A percentile compares a stretch with the other conserved stretches of the same genome.
Evolutionary conservation across 2,113 vertebrate genomes (phyloP).

Genomic region (Microcebus tavaratra): DNA sequence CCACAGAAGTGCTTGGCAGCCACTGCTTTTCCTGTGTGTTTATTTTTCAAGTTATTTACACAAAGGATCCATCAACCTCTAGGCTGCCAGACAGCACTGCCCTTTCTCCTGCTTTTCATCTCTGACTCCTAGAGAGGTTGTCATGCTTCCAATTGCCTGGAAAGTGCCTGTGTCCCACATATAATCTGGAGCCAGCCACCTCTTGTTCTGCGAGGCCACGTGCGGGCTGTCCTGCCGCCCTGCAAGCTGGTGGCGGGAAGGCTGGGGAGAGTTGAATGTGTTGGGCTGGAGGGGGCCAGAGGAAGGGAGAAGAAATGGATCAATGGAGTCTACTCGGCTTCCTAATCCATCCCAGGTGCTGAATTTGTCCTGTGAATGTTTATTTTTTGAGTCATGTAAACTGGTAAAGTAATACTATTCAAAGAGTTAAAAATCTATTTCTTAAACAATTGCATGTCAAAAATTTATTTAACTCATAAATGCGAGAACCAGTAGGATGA

Average conservation of each 20-base stretch:
- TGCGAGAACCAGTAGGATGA: not conserved
- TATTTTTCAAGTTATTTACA: not conserved
- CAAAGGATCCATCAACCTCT: not conserved
- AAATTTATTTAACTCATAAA: constrained; percentile 20
- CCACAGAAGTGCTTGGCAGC: not conserved
- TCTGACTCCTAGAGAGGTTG: not conserved
- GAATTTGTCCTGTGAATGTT: not conserved
- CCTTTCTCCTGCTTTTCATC: not conserved
- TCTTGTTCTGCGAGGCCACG: not conserved
- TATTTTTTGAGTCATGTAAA: not conserved
- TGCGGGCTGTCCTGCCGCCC: not conserved
- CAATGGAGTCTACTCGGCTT: fast-evolving
- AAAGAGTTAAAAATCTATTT: constrained; percentile 25
- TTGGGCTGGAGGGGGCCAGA: not conserved
- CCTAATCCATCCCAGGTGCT: not conserved
- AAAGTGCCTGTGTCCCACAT: not conserved
- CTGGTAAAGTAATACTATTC: not conserved
- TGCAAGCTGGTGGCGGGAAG: not conserved
- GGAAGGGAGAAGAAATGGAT: not conserved
- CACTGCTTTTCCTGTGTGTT: not conserved
- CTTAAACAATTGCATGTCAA: constrained; percentile 16
- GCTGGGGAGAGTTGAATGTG: fast-evolving
- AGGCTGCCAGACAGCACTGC: not conserved
- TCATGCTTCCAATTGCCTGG: not conserved
- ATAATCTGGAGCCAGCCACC: not conserved